Percentiles rank a stretch among this genome's conserved stretches.
Evolutionary conservation across 2,797 vertebrate genomes (phyloP).

Genomic region (Argya squamiceps): DNA sequence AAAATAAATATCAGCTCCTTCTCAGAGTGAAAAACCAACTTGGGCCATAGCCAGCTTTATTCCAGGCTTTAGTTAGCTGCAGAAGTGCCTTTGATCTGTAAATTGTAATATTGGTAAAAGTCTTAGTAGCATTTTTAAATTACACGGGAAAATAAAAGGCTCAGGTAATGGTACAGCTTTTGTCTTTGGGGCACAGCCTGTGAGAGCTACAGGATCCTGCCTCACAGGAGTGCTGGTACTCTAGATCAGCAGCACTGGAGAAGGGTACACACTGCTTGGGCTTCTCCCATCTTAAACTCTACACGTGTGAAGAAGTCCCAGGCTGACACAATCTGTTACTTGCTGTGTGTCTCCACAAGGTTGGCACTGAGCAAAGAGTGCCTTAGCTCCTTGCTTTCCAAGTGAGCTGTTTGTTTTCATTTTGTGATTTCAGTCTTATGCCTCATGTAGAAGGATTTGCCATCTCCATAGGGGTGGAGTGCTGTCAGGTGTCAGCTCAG

Average conservation of each 20-base stretch:
- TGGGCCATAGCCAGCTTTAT: not conserved
- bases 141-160: not conserved
- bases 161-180: not conserved
- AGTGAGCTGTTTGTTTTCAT: not conserved
- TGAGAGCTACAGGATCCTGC: rapidly evolving
- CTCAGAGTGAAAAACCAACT: not conserved
- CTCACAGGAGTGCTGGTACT: not conserved
- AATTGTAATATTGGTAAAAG: not conserved
- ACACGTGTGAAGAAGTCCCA: not conserved
- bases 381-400: not conserved
- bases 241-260: not conserved
- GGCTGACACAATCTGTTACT: not conserved
- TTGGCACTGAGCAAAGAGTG: not conserved
- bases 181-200: not conserved
- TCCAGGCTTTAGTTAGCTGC: not conserved
- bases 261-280: not conserved
- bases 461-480: not conserved
- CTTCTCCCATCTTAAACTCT: not conserved
- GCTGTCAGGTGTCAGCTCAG: not conserved
- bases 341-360: not conserved
- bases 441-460: not conserved
- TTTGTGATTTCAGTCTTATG: not conserved
- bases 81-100: not conserved
- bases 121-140: not conserved
- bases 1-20: not conserved